These are phyloP conservation scores for Pangasius mekongensis DNA, from an alignment of 2,797 vertebrate species.

Conservation along the genomic window DNA sequence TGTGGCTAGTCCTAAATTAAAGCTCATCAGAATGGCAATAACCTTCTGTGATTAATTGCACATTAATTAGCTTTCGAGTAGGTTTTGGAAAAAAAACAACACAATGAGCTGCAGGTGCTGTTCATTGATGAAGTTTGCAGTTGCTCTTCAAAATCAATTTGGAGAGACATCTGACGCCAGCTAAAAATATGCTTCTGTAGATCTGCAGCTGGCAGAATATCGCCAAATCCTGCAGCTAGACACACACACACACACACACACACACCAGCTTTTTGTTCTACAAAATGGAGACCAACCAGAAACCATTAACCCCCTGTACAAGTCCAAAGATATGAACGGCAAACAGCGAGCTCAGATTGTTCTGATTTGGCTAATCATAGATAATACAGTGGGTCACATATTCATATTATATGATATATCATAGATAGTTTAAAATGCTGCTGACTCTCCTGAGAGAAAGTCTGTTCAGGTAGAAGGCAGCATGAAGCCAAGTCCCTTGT, in stretches of 20 bases:
- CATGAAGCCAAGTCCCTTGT: neutral
- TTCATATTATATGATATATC: neutral
- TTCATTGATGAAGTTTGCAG: constrained; percentile 53
- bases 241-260: no score
- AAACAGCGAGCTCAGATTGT: neutral
- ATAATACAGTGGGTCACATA: no score
- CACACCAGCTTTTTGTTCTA: neutral
- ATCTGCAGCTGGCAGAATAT: no score
- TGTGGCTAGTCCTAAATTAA: constrained; percentile 5
- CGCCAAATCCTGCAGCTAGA: neutral
- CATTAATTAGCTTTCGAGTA: constrained; percentile 44
- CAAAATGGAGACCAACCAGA: neutral
- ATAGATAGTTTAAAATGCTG: neutral
- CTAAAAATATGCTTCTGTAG: neutral
- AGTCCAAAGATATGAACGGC: no score
- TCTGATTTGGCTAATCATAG: neutral
- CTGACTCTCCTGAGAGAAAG: neutral
- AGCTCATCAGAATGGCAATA: constrained; percentile 28
- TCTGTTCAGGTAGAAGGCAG: neutral
- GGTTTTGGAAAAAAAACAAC: neutral
- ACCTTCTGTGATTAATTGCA: constrained; percentile 14
- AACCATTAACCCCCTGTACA: neutral
- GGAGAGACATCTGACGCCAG: neutral
- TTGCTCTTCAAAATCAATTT: constrained; percentile 75
- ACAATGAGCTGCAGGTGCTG: constrained; percentile 33